These are phyloP conservation scores for Trissolcus japonicus DNA, from an alignment of 2,888 invertebrate species.

Conservation along the genomic window DNA sequence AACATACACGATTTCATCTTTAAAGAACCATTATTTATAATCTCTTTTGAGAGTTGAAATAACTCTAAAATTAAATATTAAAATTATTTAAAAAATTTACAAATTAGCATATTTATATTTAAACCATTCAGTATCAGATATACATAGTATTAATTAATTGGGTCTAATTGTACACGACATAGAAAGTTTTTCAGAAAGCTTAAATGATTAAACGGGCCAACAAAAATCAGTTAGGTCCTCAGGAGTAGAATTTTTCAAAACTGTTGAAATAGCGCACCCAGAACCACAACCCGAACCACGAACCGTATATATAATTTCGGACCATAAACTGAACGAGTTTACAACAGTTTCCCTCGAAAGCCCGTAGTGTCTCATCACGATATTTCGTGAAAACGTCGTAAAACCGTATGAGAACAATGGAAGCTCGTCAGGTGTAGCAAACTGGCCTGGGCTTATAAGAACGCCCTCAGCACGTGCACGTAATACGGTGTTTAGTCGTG, in stretches of 20 bases:
- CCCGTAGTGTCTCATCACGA: conserved; percentile 34
- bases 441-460: conserved; percentile 51
- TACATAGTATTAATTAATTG: no score
- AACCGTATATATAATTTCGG: conserved; percentile 16
- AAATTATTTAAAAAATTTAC: no score
- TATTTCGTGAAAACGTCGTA: conserved; percentile 52
- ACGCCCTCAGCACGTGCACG: conserved; percentile 55
- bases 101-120: no score
- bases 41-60: no score
- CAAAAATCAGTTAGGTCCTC: conserved; percentile 7
- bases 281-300: no score
- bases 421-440: conserved; percentile 54
- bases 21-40: no score
- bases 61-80: no score
- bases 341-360: conserved; percentile 39
- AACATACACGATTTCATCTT: conserved; percentile 7
- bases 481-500: conserved; percentile 57
- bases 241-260: background rate
- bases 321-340: conserved; percentile 18
- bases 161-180: no score
- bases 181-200: no score
- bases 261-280: background rate
- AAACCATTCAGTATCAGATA: no score
- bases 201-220: background rate
- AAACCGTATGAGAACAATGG: conserved; percentile 54